Evolutionary conservation across 2,888 invertebrate species (phyloP).

Genomic region (Drosophila mimica): DNA sequence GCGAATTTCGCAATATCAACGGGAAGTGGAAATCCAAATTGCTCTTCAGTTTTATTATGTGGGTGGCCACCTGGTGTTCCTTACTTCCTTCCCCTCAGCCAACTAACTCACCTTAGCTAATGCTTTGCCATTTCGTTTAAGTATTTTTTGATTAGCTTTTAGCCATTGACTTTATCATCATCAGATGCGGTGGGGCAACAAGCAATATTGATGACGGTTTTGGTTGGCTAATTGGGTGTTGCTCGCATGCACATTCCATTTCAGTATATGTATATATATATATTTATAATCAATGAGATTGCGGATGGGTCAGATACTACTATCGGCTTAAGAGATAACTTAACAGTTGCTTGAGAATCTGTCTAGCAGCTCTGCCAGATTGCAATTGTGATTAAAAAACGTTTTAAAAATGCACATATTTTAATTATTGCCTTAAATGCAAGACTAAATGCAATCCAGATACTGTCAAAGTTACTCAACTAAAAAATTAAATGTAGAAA

Average conservation of each 20-base stretch:
- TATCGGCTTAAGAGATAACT: not conserved
- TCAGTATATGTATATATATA: not conserved
- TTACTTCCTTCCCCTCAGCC: not conserved
- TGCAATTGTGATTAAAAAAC: not conserved
- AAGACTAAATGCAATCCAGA: not conserved
- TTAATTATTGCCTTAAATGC: not conserved
- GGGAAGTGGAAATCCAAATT: conserved; percentile 47
- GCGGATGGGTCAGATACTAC: conserved; percentile 5
- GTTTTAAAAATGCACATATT: not conserved
- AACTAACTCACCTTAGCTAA: conserved; percentile 29
- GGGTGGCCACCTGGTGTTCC: conserved; percentile 14
- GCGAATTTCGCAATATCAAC: conserved; percentile 28
- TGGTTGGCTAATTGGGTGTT: conserved; percentile 47
- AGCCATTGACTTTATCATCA: conserved; percentile 31
- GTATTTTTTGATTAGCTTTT: conserved; percentile 72
- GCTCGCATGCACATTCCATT: conserved; percentile 22
- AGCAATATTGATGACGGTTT: conserved; percentile 31
- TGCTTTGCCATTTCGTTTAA: conserved; percentile 57
- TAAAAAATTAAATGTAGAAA: not conserved
- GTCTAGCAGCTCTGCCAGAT: not conserved
- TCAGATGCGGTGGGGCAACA: conserved; percentile 2
- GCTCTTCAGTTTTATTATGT: conserved; percentile 17
- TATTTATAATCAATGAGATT: not conserved
- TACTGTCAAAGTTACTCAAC: not conserved
- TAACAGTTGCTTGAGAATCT: not conserved